Evolutionary conservation across 2,888 invertebrate species (phyloP), one percentile per base, ranked within the genome.

Genomic region (Limenitis camilla): DNA sequence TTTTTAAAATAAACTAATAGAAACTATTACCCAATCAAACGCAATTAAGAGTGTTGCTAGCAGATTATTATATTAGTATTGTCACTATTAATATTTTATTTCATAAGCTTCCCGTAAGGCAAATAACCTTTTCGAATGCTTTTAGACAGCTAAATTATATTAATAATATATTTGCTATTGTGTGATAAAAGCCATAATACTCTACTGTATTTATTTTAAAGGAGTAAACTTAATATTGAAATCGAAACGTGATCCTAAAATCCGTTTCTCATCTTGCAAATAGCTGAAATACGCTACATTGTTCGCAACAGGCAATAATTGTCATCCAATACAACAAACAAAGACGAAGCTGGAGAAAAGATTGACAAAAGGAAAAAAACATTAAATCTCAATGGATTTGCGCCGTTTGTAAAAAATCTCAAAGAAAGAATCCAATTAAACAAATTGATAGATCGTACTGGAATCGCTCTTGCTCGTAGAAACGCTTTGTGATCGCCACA

Each of bases 361-460:
- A 61, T 59, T 58, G 58, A 61, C 59, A 74, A 75, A 72, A 74
- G 65, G 65, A 68, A 55, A 75, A 75, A 62, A 76, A 75, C 74
- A 76, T 74, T 72, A 68, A 76, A 76, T 72, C 75, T 75, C 76
- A 75, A 77, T 72, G 72, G 72, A 69, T 74, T 64, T 64, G 58
- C 68, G 61, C 61, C 67, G 75, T 71, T 77, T 72, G 71, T 76
- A 73, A 74, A 71, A 78, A 76, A 72, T 71, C 69, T 73, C 75
- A 81, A 78, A 81, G 80, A 71, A 73, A 71, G 77, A 81, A 81
- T 82, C 76, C 81, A 82, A 82, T 82, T 81, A 81, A 81, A 82
- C 78, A 79, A 82, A 82, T 82, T 82, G 81, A 81, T 80, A 75
- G 81, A 81, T 82, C 72, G 73, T 65, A 69, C 56, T 59, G 58